Base-by-base conservation (phyloP, 2,113 vertebrate genomes). In the Nothobranchius furzeri region DNA sequence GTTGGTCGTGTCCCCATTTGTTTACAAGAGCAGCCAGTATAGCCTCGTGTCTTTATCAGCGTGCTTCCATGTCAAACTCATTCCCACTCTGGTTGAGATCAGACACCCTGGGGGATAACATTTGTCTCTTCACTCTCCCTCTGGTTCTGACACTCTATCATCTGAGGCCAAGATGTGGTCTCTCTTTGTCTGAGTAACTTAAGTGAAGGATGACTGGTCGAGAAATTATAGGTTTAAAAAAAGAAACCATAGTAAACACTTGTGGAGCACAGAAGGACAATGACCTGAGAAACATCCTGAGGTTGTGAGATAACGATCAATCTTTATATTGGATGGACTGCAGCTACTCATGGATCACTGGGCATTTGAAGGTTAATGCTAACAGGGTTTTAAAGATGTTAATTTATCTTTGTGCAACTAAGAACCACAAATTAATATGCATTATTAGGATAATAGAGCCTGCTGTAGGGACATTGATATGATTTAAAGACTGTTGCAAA, bases 161-260 rank as follows among this genome's bases (percentile, higher is more conserved):
- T 77, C 73, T 55, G 80, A 75, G 66, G 52, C 51, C 68, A 54
- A 59, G 47, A 37, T 62, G 65, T 81, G 64, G 76, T 85, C 67
- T 79, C 67, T 79, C 76, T 52, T 71, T 82, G 67, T 84, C 79
- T 50, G 72, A 24, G 66, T 76, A 76, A 76, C 24, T 49, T 24
- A 75, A 79, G 62, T 81, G 75, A 67, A 64, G 52, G 46, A 55
- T 68, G 54, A 79, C 59, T 76, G 61, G 52, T 81, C 17, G 54
- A 60, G 47, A 82, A 66, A 53, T 30, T 10, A 49, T 8, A 3
- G 30, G 67, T 45, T 69, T 60, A 15, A 11, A 70, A 64, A 51
- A 54, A 64, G 71, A 55, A 75, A 75, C 63, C 69, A 63, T 50
- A 53, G 66, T 64, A 65, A 59, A 79, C 53, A 67, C 52, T 67